Base-by-base conservation (phyloP, 2,113 vertebrate genomes). In the Corythornis cristatus region DNA sequence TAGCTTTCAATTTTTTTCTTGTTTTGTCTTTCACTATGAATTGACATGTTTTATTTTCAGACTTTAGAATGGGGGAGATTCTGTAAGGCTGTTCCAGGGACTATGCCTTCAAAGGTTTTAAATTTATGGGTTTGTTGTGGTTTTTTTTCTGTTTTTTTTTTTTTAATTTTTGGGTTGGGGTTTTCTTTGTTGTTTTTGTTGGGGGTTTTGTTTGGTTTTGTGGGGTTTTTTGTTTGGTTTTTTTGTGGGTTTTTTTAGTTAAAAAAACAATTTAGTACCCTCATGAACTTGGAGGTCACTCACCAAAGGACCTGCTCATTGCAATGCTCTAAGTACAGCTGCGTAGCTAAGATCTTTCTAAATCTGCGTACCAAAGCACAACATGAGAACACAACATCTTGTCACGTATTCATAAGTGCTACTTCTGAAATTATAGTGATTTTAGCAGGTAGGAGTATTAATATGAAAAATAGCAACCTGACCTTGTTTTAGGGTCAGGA, bases 1-100 rank as follows among this genome's bases (percentile, higher is more conserved):
- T 25, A 85, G 21, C 28, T 29, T 8, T 20, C 56, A 33, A 2
- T 21, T 0, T 1, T 33, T 33, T 16, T 50, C 22, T 37, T 42
- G 31, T 1, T 73, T 17, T 15, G 2, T 9, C 22, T 61, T 53
- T 23, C 21, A 9, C 21, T 7, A 5, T 10, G 2, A 40, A 28
- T 8, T 31, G 23, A 37, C 9, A 42, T 15, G 12, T 25, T 86
- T 54, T 45, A 1, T 12, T 45, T 71, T 84, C 14, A 74, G 51
- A 6, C 7, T 12, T 7, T 31, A 43, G 73, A 43, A 22, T 0
- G 0, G 77, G 2, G 9, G 23, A 11, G 22, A 4, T 31, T 68
- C 61, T 22, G 6, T 21, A 62, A 46, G 37, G 43, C 2, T 45
- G 5, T 26, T 62, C 33, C 6, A 2, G 1, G 6, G 28, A 13